phyloP scores from a whole-genome alignment of 1,140 invertebrate species.

The Orussus abietinus region DNA sequence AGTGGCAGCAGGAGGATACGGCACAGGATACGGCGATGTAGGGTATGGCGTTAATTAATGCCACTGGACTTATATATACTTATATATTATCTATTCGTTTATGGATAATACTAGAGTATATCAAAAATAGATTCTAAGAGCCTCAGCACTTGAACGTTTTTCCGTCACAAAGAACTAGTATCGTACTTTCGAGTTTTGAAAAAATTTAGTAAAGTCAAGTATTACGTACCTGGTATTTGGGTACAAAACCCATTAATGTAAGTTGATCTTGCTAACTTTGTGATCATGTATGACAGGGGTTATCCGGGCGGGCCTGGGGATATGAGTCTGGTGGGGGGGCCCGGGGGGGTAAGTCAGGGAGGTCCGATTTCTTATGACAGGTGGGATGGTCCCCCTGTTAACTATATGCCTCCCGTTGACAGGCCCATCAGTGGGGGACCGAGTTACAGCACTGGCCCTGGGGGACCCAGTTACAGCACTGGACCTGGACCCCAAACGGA shows the following conservation, averaged over 20 bases:
- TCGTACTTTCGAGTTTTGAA: too few species aligned
- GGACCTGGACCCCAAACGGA: slow-evolving; percentile 50
- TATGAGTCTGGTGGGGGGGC: slow-evolving; percentile 20
- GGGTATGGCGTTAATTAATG: slow-evolving; percentile 45
- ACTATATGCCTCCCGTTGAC: slow-evolving; percentile 27
- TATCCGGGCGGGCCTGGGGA: slow-evolving; percentile 24
- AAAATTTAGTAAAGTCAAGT: too few species aligned
- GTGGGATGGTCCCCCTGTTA: slow-evolving; percentile 21
- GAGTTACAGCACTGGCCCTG: slow-evolving; percentile 40
- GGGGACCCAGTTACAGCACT: slow-evolving; percentile 47
- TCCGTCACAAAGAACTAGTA: too few species aligned
- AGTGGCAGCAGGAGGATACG: slow-evolving; percentile 45
- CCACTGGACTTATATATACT: slow-evolving; percentile 19
- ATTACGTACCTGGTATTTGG: too few species aligned
- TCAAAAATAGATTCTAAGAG: background rate
- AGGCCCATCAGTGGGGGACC: slow-evolving; percentile 49
- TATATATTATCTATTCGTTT: background rate
- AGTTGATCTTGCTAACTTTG: too few species aligned
- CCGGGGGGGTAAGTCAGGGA: slow-evolving; percentile 24
- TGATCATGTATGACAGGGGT: too few species aligned
- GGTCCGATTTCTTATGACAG: slow-evolving; percentile 18
- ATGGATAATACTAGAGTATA: background rate
- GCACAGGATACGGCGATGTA: slow-evolving; percentile 46
- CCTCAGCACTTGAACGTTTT: too few species aligned
- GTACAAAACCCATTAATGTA: too few species aligned